Conservation (phyloP, 2,113 vertebrate genomes). For the Sphyrna mokarran region DNA sequence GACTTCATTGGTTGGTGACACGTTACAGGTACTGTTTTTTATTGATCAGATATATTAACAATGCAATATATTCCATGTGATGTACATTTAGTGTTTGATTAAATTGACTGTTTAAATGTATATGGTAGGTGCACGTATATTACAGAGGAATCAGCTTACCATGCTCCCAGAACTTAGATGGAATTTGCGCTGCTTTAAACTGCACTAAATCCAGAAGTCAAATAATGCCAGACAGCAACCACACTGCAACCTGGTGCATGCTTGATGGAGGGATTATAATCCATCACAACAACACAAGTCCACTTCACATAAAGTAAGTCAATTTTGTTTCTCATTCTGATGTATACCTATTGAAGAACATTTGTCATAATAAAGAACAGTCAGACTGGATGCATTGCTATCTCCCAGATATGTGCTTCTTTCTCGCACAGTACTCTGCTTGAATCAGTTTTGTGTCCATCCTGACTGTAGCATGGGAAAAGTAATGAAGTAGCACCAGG, state of each 20-base stretch:
- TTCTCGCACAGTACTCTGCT: background rate
- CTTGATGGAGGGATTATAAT: background rate
- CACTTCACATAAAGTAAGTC: background rate
- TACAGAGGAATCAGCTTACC: constrained; percentile 21
- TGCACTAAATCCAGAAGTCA: background rate
- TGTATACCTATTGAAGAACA: background rate
- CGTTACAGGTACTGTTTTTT: constrained; percentile 16
- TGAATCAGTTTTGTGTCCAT: background rate
- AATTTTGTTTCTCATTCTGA: background rate
- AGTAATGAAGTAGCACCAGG: too few species aligned
- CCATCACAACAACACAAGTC: background rate
- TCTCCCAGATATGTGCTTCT: background rate
- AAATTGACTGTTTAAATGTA: constrained; percentile 17
- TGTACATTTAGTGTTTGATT: background rate
- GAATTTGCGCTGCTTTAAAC: constrained; percentile 27
- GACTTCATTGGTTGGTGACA: background rate
- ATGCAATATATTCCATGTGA: background rate
- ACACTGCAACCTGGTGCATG: background rate
- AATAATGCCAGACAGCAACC: background rate
- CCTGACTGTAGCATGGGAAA: background rate
- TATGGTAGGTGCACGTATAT: background rate
- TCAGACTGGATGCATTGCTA: background rate
- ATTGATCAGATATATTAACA: background rate
- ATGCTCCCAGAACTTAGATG: background rate
- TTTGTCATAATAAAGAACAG: background rate